Conservation (phyloP, 2,113 vertebrate species). For the Tringa solitaria region DNA sequence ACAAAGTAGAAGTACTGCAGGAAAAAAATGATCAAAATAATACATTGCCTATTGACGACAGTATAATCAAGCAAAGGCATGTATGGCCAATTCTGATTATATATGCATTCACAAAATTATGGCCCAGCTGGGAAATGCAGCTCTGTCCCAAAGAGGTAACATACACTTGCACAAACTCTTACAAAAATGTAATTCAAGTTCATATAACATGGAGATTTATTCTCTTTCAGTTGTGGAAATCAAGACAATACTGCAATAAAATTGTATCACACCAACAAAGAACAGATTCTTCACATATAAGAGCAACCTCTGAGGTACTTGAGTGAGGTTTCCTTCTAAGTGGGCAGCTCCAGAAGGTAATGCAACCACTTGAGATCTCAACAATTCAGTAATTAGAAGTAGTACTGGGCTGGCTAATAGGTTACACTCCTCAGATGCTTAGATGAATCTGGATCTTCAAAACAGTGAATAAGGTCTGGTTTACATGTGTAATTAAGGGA, state of each 20-base stretch:
- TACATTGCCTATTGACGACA: neutral
- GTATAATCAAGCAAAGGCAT: neutral
- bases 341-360: neutral
- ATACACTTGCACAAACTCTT: neutral
- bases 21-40: neutral
- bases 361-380: neutral
- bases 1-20: neutral
- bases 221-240: neutral
- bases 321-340: neutral
- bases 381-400: neutral
- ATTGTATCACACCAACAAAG: neutral
- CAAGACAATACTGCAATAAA: neutral
- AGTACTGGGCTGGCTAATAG: neutral
- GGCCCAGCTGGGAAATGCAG: neutral
- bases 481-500: neutral
- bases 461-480: neutral
- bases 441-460: neutral
- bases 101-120: neutral
- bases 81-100: neutral
- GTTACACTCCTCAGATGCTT: neutral
- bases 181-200: neutral
- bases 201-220: neutral
- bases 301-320: neutral
- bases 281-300: neutral
- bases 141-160: neutral